These are phyloP conservation scores for Macrotrachela quadricornifera DNA, from an alignment of 1,140 invertebrate species.

Conservation along the genomic window DNA sequence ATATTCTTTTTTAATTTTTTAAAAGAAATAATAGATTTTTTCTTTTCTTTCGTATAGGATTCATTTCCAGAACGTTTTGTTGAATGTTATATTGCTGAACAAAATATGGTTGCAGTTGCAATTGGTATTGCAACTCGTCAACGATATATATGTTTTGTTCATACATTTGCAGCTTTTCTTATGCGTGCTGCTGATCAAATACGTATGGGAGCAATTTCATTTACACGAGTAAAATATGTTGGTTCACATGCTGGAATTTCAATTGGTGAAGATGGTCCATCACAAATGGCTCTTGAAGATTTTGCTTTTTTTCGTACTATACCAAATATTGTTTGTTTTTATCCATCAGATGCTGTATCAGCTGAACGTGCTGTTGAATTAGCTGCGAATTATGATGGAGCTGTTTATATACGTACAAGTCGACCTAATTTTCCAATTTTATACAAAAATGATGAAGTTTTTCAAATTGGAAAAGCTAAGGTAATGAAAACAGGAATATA, in stretches of 20 bases:
- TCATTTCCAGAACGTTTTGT: conserved; percentile 51
- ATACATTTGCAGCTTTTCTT: conserved; percentile 93
- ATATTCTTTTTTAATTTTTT: too few species aligned
- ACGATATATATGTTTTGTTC: conserved; percentile 68
- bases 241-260: conserved; percentile 84
- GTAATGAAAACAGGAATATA: conserved; percentile 20
- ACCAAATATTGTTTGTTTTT: conserved; percentile 78
- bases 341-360: conserved; percentile 83
- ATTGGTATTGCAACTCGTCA: conserved; percentile 67
- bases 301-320: conserved; percentile 79
- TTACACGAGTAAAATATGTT: conserved; percentile 85
- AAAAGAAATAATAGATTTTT: too few species aligned
- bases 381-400: conserved; percentile 78
- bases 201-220: conserved; percentile 93
- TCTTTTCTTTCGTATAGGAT: too few species aligned
- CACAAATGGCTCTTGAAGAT: conserved; percentile 97
- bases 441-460: conserved; percentile 62
- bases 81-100: conserved; percentile 96
- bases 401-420: conserved; percentile 85
- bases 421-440: conserved; percentile 66
- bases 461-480: conserved; percentile 44
- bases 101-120: conserved; percentile 84
- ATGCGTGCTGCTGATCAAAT: conserved; percentile 83
- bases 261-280: conserved; percentile 84
- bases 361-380: conserved; percentile 76